Evolutionary conservation across 1,140 invertebrate genomes (phyloP).

Genomic region (Calephelis virginiensis): DNA sequence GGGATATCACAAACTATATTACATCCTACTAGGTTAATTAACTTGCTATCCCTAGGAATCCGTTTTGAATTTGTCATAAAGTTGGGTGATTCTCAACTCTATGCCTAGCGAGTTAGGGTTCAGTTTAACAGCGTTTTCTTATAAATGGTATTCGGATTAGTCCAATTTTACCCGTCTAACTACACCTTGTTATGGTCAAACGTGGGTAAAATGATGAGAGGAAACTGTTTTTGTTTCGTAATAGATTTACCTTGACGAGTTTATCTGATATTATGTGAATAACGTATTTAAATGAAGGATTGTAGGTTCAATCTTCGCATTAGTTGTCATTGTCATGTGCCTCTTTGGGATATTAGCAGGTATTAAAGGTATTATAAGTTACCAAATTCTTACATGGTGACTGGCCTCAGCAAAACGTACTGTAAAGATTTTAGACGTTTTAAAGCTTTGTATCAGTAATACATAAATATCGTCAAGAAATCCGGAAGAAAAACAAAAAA

Average conservation of each 20-base stretch:
- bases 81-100: conserved; percentile 19
- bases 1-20: conserved; percentile 39
- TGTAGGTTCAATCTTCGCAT: too few relatives aligned
- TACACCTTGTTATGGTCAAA: conserved; percentile 26
- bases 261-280: not conserved
- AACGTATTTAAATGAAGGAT: too few relatives aligned
- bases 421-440: too few relatives aligned
- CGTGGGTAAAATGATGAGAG: conserved; percentile 6
- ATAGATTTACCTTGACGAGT: conserved; percentile 11
- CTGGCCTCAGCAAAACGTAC: too few relatives aligned
- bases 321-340: too few relatives aligned
- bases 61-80: conserved; percentile 29
- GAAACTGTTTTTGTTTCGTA: conserved; percentile 12
- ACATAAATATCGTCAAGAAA: too few relatives aligned
- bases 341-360: too few relatives aligned
- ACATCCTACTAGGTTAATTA: conserved; percentile 43
- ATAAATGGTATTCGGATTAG: conserved; percentile 33
- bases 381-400: too few relatives aligned
- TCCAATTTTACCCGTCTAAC: conserved; percentile 32
- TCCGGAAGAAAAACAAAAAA: too few relatives aligned
- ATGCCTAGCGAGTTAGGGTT: conserved; percentile 21
- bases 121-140: not conserved
- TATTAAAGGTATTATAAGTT: too few relatives aligned
- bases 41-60: conserved; percentile 36
- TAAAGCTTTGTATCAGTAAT: too few relatives aligned